Evolutionary conservation across 1,140 invertebrate species (phyloP).

Genomic region (Bombus waltoni): DNA sequence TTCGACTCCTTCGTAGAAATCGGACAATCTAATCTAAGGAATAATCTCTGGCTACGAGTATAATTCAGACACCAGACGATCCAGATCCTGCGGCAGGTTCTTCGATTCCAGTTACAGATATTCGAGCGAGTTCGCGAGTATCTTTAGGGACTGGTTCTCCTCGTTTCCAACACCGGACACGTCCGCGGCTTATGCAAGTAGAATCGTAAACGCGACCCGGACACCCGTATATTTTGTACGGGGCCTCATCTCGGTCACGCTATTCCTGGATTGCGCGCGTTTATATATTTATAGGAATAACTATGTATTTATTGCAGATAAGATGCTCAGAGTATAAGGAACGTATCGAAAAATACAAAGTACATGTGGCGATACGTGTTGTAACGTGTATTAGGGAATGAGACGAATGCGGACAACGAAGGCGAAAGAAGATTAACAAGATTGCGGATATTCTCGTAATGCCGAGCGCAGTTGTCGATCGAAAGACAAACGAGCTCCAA

Average conservation of each 20-base stretch:
- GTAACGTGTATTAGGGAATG: too few species aligned
- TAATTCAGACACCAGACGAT: conserved; percentile 18
- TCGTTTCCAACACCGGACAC: conserved; percentile 50
- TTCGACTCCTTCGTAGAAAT: background rate
- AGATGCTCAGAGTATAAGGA: background rate
- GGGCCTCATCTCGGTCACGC: background rate
- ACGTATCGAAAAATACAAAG: too few species aligned
- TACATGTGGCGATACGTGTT: too few species aligned
- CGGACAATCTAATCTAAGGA: background rate
- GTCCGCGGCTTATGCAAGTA: conserved; percentile 54
- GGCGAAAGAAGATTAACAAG: too few species aligned
- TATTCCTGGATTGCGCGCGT: background rate
- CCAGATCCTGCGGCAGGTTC: conserved; percentile 13
- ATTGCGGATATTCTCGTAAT: background rate
- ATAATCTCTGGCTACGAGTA: background rate
- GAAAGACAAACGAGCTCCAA: background rate
- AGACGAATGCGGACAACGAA: too few species aligned
- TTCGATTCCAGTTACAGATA: background rate
- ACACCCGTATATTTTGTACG: background rate
- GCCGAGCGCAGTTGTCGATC: too few species aligned
- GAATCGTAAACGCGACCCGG: conserved; percentile 51
- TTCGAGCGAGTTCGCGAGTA: background rate
- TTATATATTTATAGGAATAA: background rate
- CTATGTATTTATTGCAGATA: background rate
- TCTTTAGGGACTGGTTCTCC: conserved; percentile 37